phyloP scores from a whole-genome alignment of 2,113 vertebrate genomes.

The Crotalus viridis region DNA sequence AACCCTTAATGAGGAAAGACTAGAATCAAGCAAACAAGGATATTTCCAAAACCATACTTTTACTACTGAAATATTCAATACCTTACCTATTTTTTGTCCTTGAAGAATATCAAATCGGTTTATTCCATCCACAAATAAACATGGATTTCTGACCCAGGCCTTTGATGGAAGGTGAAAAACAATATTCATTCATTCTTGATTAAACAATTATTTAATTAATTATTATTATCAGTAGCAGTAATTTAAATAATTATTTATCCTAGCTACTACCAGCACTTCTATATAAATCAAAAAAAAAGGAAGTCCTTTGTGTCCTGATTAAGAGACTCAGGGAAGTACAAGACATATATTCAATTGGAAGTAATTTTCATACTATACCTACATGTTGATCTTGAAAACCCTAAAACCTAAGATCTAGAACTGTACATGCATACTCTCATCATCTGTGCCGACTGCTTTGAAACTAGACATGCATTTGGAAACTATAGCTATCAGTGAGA shows the following conservation, averaged over 20 bases:
- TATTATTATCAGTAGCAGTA: background rate
- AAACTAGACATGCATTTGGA: background rate
- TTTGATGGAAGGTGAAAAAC: constrained; percentile 44
- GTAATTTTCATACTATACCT: background rate
- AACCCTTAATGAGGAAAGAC: background rate
- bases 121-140: constrained; percentile 64
- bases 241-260: background rate
- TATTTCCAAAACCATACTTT: background rate
- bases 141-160: constrained; percentile 55
- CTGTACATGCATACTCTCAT: background rate
- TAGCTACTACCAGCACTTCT: background rate
- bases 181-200: background rate
- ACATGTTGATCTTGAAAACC: background rate
- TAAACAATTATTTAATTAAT: background rate
- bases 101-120: constrained; percentile 77
- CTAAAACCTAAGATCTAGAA: background rate
- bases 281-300: background rate
- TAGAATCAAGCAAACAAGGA: too few relatives aligned
- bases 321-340: background rate
- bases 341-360: background rate
- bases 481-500: background rate
- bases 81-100: constrained; percentile 68
- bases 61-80: background rate
- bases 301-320: background rate
- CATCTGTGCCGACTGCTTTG: background rate